These are phyloP conservation scores for Byasa hedistus DNA, from an alignment of 2,888 invertebrate species.

Conservation along the genomic window DNA sequence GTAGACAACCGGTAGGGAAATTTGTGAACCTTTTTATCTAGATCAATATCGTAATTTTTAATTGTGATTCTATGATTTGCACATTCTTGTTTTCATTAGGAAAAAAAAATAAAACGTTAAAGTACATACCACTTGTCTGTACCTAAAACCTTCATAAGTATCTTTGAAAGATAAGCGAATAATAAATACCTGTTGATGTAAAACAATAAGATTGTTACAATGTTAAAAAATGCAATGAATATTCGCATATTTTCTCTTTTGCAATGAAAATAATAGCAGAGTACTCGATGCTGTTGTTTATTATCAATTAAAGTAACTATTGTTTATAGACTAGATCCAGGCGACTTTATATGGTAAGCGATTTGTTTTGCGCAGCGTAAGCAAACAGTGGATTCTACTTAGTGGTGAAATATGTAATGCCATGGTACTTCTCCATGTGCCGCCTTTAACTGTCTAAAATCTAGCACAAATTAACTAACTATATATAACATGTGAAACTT, in stretches of 20 bases:
- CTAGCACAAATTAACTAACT: background rate
- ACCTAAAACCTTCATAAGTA: too few species aligned
- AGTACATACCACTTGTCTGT: too few species aligned
- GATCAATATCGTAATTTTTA: too few species aligned
- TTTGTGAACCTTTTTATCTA: too few species aligned
- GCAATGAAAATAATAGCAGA: background rate
- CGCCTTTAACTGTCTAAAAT: constrained; percentile 3
- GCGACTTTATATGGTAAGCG: constrained; percentile 66
- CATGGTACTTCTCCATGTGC: constrained; percentile 39
- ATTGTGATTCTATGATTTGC: too few species aligned
- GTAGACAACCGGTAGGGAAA: too few species aligned
- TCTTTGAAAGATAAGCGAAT: too few species aligned
- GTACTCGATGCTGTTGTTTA: constrained; percentile 12
- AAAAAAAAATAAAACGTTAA: too few species aligned
- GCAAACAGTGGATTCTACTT: constrained; percentile 72
- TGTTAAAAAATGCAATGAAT: too few species aligned
- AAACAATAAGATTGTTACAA: background rate
- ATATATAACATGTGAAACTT: background rate
- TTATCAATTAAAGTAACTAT: constrained; percentile 27
- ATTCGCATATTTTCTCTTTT: too few species aligned
- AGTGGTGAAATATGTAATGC: constrained; percentile 69
- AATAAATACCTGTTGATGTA: background rate
- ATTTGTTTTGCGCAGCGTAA: constrained; percentile 53
- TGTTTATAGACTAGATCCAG: constrained; percentile 7
- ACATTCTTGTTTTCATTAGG: too few species aligned